phyloP scores from a whole-genome alignment of 2,888 invertebrate genomes.

The Eumerus sabulonum region DNA sequence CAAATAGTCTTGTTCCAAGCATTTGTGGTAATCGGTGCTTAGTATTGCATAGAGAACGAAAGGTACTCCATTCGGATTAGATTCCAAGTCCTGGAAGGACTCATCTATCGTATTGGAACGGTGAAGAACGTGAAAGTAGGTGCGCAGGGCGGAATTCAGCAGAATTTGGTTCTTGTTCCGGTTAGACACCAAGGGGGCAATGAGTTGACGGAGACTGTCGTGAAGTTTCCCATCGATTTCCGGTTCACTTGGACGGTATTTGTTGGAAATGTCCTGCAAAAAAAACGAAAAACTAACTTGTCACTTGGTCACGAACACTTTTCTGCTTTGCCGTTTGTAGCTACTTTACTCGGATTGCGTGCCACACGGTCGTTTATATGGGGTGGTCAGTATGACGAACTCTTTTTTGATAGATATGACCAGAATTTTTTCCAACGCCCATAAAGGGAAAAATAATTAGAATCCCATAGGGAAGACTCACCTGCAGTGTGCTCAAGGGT shows the following conservation, averaged over 20 bases:
- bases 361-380: neutral
- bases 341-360: too few species aligned
- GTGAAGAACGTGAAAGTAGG: constrained; percentile 54
- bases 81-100: constrained; percentile 37
- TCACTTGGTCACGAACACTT: neutral
- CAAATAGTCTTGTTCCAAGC: constrained; percentile 69
- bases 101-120: constrained; percentile 29
- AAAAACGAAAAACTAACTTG: neutral
- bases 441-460: neutral
- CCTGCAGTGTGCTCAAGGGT: constrained; percentile 28
- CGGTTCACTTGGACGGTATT: constrained; percentile 6
- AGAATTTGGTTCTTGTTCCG: constrained; percentile 32
- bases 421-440: too few species aligned
- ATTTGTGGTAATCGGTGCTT: constrained; percentile 72
- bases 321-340: too few species aligned
- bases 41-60: constrained; percentile 74
- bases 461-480: neutral
- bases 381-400: too few species aligned
- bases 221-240: constrained; percentile 19
- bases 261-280: constrained; percentile 56
- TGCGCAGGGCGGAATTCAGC: constrained; percentile 41
- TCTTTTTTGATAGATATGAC: neutral
- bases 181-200: constrained; percentile 16
- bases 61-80: constrained; percentile 26
- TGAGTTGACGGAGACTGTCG: constrained; percentile 21